These are phyloP conservation scores for Falco naumanni DNA, from an alignment of 2,797 vertebrate genomes.

Conservation along the genomic window DNA sequence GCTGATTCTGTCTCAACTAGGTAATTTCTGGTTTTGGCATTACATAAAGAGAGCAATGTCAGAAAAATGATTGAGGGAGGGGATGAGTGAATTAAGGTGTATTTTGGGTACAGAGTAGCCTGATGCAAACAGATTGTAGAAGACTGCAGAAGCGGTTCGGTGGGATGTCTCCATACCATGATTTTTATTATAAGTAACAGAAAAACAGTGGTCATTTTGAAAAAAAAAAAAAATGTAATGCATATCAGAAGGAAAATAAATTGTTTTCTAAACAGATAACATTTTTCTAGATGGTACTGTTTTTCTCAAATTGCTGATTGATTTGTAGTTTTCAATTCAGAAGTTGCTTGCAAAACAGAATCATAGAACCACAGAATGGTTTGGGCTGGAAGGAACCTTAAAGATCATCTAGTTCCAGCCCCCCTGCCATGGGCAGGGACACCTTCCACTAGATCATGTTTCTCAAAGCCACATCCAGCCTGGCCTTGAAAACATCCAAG, in stretches of 20 bases:
- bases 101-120: not conserved
- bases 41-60: not conserved
- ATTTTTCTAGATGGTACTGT: not conserved
- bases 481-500: too few relatives aligned
- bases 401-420: too few relatives aligned
- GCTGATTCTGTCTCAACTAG: not conserved
- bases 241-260: not conserved
- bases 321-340: not conserved
- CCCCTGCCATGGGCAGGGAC: too few relatives aligned
- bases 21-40: not conserved
- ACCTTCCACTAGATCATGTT: too few relatives aligned
- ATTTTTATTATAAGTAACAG: not conserved
- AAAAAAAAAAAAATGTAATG: not conserved
- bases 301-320: slow-evolving; percentile 15
- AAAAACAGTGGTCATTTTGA: not conserved
- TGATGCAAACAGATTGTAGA: not conserved
- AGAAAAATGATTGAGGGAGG: not conserved
- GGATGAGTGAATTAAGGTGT: not conserved
- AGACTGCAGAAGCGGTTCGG: not conserved
- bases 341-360: not conserved
- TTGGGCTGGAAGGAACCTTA: too few relatives aligned
- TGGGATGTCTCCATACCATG: not conserved
- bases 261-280: not conserved
- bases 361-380: too few relatives aligned
- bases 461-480: too few relatives aligned